Percentiles rank a stretch among this genome's conserved stretches.
These are phyloP conservation scores for Arvicanthis niloticus DNA, from an alignment of 2,113 vertebrate genomes.

Conservation along the genomic window DNA sequence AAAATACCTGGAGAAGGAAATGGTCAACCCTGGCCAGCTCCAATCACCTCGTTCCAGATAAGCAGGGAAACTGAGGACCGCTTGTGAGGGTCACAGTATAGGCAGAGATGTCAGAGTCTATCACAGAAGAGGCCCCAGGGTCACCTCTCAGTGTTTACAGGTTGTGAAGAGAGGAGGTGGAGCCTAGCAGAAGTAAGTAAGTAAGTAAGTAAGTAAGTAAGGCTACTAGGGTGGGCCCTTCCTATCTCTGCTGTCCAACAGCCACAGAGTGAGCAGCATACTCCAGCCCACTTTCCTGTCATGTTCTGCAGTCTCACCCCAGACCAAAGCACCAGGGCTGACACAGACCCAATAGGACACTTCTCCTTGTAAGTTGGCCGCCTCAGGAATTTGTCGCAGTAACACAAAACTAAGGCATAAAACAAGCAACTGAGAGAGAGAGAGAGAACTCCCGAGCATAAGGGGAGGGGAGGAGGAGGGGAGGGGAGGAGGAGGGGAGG, in stretches of 20 bases:
- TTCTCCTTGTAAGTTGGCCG: neutral
- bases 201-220: neutral
- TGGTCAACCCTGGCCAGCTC: neutral
- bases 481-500: no score
- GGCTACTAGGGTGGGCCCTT: neutral
- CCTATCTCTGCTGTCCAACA: neutral
- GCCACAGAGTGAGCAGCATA: neutral
- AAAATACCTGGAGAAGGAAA: neutral
- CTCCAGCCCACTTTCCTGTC: neutral
- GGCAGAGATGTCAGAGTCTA: no score
- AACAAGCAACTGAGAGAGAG: neutral
- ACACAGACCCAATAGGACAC: neutral
- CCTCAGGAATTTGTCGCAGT: neutral
- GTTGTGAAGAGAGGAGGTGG: neutral
- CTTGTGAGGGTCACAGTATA: neutral
- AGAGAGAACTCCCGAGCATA: neutral
- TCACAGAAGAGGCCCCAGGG: neutral
- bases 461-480: no score
- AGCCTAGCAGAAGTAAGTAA: neutral
- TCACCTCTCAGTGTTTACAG: neutral
- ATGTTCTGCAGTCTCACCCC: neutral
- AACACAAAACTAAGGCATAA: neutral
- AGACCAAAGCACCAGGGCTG: neutral
- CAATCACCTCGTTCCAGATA: neutral
- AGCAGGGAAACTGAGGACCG: neutral